Evolutionary conservation across 2,797 vertebrate genomes (phyloP).

Genomic region (Australoheros facetus): DNA sequence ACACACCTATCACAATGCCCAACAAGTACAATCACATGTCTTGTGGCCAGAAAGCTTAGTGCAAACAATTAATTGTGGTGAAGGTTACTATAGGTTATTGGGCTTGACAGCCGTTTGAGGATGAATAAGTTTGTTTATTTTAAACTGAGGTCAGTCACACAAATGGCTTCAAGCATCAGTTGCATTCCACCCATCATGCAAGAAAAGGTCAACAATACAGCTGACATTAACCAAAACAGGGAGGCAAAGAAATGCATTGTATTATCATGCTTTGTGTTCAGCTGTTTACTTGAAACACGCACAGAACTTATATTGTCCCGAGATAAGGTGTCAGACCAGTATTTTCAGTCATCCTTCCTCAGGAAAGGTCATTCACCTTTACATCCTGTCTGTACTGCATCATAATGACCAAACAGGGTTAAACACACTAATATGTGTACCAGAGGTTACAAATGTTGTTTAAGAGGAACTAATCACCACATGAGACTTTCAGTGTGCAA

Average conservation of each 20-base stretch:
- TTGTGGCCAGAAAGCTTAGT: background rate
- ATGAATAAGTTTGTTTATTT: conserved; percentile 2
- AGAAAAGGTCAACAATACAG: background rate
- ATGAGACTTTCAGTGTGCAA: background rate
- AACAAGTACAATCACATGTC: background rate
- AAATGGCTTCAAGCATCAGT: background rate
- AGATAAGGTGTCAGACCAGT: background rate
- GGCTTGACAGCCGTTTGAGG: background rate
- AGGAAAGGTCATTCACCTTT: background rate
- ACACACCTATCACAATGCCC: background rate
- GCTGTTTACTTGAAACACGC: background rate
- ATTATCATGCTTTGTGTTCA: background rate
- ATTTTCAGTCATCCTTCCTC: background rate
- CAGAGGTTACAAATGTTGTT: conserved; percentile 2
- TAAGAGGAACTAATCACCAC: conserved; percentile 16
- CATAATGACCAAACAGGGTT: background rate
- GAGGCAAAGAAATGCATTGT: background rate
- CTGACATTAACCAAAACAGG: background rate
- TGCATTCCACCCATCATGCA: background rate
- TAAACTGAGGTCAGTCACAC: conserved; percentile 7
- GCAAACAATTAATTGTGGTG: background rate
- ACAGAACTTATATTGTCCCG: background rate
- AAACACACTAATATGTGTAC: background rate
- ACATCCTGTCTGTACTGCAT: background rate
- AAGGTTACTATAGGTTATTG: conserved; percentile 7